A percentile compares a stretch with the other conserved stretches of the same genome.
These are phyloP conservation scores for Dorcus hopei DNA, from an alignment of 2,888 invertebrate species.

Conservation along the genomic window DNA sequence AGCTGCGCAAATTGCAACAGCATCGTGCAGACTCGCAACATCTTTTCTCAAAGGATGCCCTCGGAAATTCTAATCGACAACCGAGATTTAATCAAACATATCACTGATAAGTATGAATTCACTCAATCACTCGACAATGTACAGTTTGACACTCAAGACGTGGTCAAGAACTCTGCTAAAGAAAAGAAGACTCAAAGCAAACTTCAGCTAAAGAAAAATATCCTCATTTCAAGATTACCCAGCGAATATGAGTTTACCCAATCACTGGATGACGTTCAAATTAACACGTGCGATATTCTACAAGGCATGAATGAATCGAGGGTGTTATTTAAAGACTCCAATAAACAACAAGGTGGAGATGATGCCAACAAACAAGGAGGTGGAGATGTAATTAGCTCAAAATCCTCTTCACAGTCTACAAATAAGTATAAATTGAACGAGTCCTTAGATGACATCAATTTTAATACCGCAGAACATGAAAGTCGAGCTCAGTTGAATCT, in stretches of 20 bases:
- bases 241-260: too few relatives aligned
- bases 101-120: constrained; percentile 10
- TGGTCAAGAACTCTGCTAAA: constrained; percentile 6
- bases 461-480: too few relatives aligned
- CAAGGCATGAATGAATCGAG: not conserved
- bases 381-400: too few relatives aligned
- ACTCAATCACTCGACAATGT: constrained; percentile 22
- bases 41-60: not conserved
- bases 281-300: too few relatives aligned
- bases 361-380: not conserved
- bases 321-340: not conserved
- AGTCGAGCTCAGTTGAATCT: too few relatives aligned
- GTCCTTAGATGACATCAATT: too few relatives aligned
- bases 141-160: constrained; percentile 26
- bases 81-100: not conserved
- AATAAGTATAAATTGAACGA: too few relatives aligned
- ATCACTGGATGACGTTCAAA: too few relatives aligned
- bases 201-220: not conserved
- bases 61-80: not conserved
- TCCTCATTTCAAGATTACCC: not conserved
- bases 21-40: not conserved
- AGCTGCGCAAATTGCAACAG: constrained; percentile 17
- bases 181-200: not conserved
- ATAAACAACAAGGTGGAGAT: not conserved
- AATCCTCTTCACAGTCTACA: too few relatives aligned